Base-by-base conservation (phyloP, 2,888 invertebrate genomes). In the Plagodis pulveraria region DNA sequence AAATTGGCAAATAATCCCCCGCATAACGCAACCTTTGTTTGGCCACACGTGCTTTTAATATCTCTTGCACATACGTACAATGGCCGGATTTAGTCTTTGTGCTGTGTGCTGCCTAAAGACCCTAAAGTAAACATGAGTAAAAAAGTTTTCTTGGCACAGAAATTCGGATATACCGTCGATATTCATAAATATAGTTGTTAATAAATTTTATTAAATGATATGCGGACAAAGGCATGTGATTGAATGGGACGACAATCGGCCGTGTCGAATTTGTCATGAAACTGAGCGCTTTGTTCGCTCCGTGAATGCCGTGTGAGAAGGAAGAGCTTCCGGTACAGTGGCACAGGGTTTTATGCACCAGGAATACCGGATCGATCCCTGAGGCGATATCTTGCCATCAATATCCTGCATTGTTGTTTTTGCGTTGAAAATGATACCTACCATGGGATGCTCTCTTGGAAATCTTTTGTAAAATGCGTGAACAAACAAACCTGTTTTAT, bases 11-110 rank as follows among this genome's bases (percentile, higher is more conserved):
- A 92, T 92, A 91, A 92, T 92, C 92, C 88, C 85, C 92, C 91
- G 89, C 91, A 92, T 91, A 91, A 91, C 91, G 91, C 81, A 89
- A 92, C 92, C 91, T 91, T 92, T 92, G 92, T 92, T 88, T 90
- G 92, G 89, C 89, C 92, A 91, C 92, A 92, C 92, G 91, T 92
- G 92, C 91, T 91, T 91, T 92, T 91, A 91, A 92, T 91, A 88
- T 89, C 84, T 83, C 82, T 76, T 73, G 76, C 70, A 79, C 70
- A 77, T 77, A 75, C 80, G 80, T 80, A 89, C 91, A 89, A 91
- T 83, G 84, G 81, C 83, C 78, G 85, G 88, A 89, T 89, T 91
- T 86, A 84, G 86, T 87, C 90, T 88, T 91, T 91, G 87, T 90
- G 74, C 73, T 90, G 74, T 74, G 62, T 69, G 67, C 71, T 63